Evolutionary conservation across 2,113 vertebrate species (phyloP), one percentile per base, ranked within the genome.

Genomic region (Castor canadensis): DNA sequence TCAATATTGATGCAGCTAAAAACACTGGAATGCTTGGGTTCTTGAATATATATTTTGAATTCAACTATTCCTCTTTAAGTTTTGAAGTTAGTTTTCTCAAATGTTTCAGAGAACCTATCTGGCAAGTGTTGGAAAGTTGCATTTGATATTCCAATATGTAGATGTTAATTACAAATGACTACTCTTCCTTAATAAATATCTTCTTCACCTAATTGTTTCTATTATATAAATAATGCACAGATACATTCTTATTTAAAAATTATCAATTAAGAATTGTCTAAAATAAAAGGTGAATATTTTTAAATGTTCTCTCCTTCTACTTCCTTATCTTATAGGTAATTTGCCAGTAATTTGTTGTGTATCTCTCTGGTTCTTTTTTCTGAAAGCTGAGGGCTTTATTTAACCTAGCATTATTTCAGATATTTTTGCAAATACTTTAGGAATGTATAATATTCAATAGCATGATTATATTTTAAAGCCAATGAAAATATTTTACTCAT

Each of bases 341-440:
- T 88, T 47, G 30, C 38, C 66, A 45, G 3, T 73, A 79, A 22
- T 69, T 76, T 71, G 17, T 24, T 40, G 4, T 47, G 16, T 86
- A 60, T 62, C 38, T 26, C 89, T 92, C 69, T 77, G 3, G 64
- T 90, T 49, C 76, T 30, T 84, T 52, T 66, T 93, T 32, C 89
- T 20, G 5, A 87, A 66, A 43, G 3, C 5, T 83, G 10, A 43
- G 43, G 1, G 6, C 49, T 62, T 83, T 73, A 60, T 58, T 58
- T 26, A 45, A 43, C 4, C 2, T 38, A 87, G 4, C 45, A 69
- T 45, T 82, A 64, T 89, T 85, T 92, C 76, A 91, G 43, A 26
- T 84, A 75, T 72, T 87, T 93, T 89, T 54, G 22, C 26, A 72
- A 66, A 30, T 87, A 22, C 91, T 67, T 92, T 54, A 67, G 60